Evolutionary conservation across 2,113 vertebrate genomes (phyloP).

Genomic region (Oncorhynchus kisutch): DNA sequence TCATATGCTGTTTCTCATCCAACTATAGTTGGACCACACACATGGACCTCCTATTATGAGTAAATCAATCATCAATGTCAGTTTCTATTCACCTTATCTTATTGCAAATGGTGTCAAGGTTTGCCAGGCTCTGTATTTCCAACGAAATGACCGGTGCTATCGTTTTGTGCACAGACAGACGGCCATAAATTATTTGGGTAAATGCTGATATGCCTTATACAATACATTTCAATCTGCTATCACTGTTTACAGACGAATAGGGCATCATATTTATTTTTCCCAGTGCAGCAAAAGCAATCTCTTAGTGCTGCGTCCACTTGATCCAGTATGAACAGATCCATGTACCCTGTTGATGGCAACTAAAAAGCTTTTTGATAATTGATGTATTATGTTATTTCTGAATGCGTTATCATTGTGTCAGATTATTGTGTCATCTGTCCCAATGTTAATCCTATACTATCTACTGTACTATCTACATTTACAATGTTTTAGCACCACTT

Average conservation of each 20-base stretch:
- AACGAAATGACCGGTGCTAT: neutral
- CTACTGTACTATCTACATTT: neutral
- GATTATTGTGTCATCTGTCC: neutral
- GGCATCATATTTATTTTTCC: slow-evolving; percentile 5
- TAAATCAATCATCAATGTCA: neutral
- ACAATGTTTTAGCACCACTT: neutral
- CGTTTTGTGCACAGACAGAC: too few relatives aligned
- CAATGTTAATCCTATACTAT: neutral
- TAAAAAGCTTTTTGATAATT: neutral
- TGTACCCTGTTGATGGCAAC: slow-evolving; percentile 2
- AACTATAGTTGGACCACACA: neutral
- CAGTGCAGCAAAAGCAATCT: neutral
- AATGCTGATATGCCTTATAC: too few relatives aligned
- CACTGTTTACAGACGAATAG: slow-evolving; percentile 1
- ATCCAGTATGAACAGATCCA: slow-evolving; percentile 3
- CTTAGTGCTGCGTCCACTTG: neutral
- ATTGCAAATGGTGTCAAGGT: neutral
- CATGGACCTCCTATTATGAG: neutral
- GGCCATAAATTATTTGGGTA: too few relatives aligned
- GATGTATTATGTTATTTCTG: neutral
- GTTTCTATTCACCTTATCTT: neutral
- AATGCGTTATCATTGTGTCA: neutral
- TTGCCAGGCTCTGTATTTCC: neutral
- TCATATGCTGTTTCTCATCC: neutral
- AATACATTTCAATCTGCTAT: too few relatives aligned